Percentiles rank a stretch among this genome's conserved stretches.
These are phyloP conservation scores for Lasioglossum zephyrum DNA, from an alignment of 2,888 invertebrate genomes.

Conservation along the genomic window DNA sequence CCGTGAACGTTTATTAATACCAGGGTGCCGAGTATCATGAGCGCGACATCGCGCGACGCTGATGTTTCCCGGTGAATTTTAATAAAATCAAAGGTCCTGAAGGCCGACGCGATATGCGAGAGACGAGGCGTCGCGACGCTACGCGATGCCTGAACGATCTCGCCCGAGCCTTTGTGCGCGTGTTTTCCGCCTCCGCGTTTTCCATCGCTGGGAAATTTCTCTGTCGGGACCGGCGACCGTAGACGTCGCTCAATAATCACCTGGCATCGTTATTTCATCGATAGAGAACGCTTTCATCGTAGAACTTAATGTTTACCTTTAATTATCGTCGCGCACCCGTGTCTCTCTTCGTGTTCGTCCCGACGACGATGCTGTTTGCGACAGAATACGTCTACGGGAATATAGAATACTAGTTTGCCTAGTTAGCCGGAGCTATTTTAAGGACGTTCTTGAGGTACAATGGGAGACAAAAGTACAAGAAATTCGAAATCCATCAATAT, in stretches of 20 bases:
- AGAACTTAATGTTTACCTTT: constrained; percentile 4
- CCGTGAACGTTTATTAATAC: constrained; percentile 44
- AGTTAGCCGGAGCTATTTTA: no score
- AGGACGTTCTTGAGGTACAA: no score
- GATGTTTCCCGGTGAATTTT: constrained; percentile 32
- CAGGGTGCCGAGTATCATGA: constrained; percentile 16
- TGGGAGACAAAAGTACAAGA: no score
- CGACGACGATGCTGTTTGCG: no score
- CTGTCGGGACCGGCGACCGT: background rate
- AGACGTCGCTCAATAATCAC: constrained; percentile 18
- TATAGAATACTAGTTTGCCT: background rate
- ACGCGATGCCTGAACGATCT: background rate
- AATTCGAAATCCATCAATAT: no score
- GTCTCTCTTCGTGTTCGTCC: background rate
- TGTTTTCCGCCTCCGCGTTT: constrained; percentile 36
- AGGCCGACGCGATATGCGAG: background rate
- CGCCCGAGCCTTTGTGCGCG: constrained; percentile 37
- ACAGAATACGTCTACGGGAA: background rate
- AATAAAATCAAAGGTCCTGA: constrained; percentile 47
- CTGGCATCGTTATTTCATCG: background rate
- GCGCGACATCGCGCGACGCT: background rate
- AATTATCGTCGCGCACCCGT: background rate
- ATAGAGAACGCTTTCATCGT: background rate
- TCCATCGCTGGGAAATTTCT: constrained; percentile 47
- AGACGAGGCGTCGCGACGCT: background rate